Evolutionary conservation across 2,113 vertebrate species (phyloP).

Genomic region (Phalacrocorax aristotelis): DNA sequence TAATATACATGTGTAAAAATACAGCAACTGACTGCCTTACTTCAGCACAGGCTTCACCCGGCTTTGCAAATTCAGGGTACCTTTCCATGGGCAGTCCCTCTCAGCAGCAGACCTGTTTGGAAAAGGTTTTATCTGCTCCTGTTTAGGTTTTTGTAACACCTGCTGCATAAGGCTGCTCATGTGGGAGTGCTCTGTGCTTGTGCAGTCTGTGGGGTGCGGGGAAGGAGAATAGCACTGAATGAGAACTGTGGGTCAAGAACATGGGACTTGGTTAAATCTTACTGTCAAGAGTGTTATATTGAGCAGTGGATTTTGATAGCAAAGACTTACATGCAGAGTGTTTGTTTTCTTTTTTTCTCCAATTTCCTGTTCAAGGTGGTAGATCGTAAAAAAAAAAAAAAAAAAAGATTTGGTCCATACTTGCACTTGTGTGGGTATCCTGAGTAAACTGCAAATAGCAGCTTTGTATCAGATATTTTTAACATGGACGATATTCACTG

Average conservation of each 20-base stretch:
- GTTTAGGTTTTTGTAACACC: not conserved
- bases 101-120: not conserved
- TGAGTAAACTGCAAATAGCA: not conserved
- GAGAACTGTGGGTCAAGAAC: not conserved
- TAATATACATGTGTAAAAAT: not conserved
- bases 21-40: not conserved
- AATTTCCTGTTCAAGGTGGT: not conserved
- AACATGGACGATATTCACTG: not conserved
- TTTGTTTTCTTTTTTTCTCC: not conserved
- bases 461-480: not conserved
- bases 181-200: not conserved
- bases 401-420: not conserved
- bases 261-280: not conserved
- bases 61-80: not conserved
- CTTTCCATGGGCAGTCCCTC: not conserved
- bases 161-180: not conserved
- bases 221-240: not conserved
- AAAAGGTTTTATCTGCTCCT: not conserved
- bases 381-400: not conserved
- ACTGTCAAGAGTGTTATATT: not conserved
- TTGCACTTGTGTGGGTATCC: not conserved
- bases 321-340: not conserved
- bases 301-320: not conserved
- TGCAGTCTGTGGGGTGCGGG: fast-evolving
- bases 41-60: not conserved